Conservation (phyloP, 2,113 vertebrate species). For the Podarcis raffonei region DNA sequence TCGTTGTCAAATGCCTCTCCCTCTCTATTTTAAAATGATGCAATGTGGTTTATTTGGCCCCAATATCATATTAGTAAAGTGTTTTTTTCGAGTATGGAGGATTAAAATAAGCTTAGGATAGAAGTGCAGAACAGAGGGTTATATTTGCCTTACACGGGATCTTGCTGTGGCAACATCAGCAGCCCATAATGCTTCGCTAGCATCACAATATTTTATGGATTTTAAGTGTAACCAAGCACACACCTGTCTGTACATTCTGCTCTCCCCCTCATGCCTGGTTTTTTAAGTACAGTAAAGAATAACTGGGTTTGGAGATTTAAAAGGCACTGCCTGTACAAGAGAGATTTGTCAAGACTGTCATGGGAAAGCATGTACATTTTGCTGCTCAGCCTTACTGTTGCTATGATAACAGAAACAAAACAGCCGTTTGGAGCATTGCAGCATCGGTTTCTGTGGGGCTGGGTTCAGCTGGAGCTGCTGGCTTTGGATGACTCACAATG, state of each 20-base stretch:
- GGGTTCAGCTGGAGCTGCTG: background rate
- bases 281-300: background rate
- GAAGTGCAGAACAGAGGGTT: background rate
- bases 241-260: background rate
- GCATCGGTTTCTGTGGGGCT: background rate
- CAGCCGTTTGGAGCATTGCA: background rate
- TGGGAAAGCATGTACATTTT: background rate
- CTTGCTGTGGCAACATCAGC: background rate
- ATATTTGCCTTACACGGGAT: background rate
- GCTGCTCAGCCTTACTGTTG: constrained; percentile 1
- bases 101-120: background rate
- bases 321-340: background rate
- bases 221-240: background rate
- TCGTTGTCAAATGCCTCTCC: background rate
- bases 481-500: background rate
- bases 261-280: background rate
- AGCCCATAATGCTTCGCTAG: background rate
- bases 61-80: background rate
- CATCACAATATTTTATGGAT: background rate
- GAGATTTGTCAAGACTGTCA: background rate
- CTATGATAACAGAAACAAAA: constrained; percentile 36
- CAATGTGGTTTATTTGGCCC: background rate
- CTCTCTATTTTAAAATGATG: background rate
- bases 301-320: background rate
- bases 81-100: background rate